Evolutionary conservation across 2,797 vertebrate species (phyloP), one percentile per base, ranked within the genome.

Genomic region (Siniperca obscura): DNA sequence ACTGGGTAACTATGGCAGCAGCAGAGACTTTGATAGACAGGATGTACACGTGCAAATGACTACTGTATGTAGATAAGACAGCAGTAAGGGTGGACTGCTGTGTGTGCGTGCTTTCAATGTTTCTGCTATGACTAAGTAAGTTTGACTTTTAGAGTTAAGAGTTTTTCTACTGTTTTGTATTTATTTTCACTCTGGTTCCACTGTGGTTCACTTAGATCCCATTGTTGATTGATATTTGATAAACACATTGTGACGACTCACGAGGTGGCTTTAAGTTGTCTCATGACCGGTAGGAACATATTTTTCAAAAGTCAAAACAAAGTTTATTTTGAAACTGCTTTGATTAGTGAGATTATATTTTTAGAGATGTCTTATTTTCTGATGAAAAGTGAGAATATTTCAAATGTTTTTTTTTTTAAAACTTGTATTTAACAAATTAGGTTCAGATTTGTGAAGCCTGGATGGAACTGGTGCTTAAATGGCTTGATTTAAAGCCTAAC

Each of bases 161-260:
- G 56, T 14, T 79, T 72, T 55, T n/a, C 1, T 27, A 12, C 14
- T 68, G 38, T 81, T 72, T 81, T 76, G 11, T 91, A 87, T 92
- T 89, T 89, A 87, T 90, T 88, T 67, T 81, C 60, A 76, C 67
- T 60, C 22, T 61, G 34, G 50, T 56, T 68, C 16, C 64, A 53
- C 75, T 74, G 65, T 75, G 60, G 74, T 83, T 90, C 74, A 78
- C 59, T 78, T 52, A 57, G 40, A 57, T 36, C 10, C 12, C n/a
- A 12, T 7, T 74, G 12, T 11, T 55, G 66, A 81, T 70, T 38
- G 79, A 59, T 80, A 57, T 61, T 75, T 42, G 34, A 82, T 81
- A 52, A 27, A 74, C 36, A 71, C 50, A 11, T 59, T 77, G 73
- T 57, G 17, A 68, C 5, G 65, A 71, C 57, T 76, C 62, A 69